Percentiles rank a stretch among this genome's conserved stretches.
These are phyloP conservation scores for Platyrinchus mystaceus DNA, from an alignment of 2,797 vertebrate genomes.

Conservation along the genomic window DNA sequence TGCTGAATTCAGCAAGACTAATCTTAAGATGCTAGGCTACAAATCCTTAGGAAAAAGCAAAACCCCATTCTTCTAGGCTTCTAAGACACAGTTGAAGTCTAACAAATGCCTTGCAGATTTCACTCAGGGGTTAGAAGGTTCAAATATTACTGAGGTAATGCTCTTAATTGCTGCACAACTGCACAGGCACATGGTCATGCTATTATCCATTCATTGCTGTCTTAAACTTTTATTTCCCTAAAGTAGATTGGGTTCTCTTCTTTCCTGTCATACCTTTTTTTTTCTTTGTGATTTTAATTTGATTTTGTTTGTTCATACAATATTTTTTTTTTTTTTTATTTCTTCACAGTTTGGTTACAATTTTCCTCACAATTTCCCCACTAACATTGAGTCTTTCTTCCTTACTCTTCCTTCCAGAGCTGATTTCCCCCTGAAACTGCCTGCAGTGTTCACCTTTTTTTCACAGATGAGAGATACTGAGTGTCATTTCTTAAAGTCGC, in stretches of 20 bases:
- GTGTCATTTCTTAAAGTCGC: background rate
- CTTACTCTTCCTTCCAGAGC: background rate
- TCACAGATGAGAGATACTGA: background rate
- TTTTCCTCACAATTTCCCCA: background rate
- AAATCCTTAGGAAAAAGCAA: background rate
- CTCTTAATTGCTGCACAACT: background rate
- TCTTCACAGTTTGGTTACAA: background rate
- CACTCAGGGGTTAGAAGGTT: background rate
- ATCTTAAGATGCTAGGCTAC: background rate
- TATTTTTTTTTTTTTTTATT: background rate
- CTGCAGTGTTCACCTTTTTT: background rate
- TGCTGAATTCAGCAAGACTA: background rate
- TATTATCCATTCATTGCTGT: background rate
- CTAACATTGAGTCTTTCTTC: background rate
- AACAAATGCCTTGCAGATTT: background rate
- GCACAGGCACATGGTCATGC: rapidly evolving
- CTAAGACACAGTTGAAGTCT: background rate
- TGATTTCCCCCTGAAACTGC: background rate
- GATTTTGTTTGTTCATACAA: background rate
- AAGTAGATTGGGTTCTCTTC: background rate
- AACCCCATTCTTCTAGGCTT: background rate
- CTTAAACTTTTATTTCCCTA: background rate
- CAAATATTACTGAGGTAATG: background rate
- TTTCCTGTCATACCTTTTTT: background rate
- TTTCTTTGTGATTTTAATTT: background rate